phyloP scores from a whole-genome alignment of 2,113 vertebrate species.

The Nyctibius bracteatus region DNA sequence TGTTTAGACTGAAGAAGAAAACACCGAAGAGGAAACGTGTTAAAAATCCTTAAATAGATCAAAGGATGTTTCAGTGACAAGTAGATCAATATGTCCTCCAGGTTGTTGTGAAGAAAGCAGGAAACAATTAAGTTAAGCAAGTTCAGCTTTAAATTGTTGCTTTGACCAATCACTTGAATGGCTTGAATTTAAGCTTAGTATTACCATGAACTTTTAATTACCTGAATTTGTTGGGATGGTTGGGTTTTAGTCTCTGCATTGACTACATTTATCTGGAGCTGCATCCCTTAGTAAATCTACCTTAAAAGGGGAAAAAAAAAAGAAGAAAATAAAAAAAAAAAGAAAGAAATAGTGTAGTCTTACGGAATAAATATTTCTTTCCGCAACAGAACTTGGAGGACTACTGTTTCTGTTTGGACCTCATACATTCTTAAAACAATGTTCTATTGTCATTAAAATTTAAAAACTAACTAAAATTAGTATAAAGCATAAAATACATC shows the following conservation, averaged over 20 bases:
- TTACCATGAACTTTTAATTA: background rate
- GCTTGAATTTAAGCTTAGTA: background rate
- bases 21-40: background rate
- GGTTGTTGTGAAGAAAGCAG: background rate
- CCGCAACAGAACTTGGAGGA: background rate
- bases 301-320: background rate
- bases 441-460: background rate
- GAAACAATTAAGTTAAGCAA: background rate
- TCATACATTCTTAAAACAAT: background rate
- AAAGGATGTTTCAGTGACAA: background rate
- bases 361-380: background rate
- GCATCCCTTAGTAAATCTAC: background rate
- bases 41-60: background rate
- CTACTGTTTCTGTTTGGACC: background rate
- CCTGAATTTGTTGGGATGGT: background rate
- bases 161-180: background rate
- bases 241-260: background rate
- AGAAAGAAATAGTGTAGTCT: background rate
- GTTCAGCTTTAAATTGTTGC: background rate
- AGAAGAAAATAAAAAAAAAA: background rate
- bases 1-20: background rate
- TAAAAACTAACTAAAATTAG: background rate
- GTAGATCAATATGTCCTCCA: background rate
- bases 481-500: background rate
- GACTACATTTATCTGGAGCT: background rate